Base-by-base conservation (phyloP, 2,888 invertebrate genomes). In the Agrilus cyanescens region DNA sequence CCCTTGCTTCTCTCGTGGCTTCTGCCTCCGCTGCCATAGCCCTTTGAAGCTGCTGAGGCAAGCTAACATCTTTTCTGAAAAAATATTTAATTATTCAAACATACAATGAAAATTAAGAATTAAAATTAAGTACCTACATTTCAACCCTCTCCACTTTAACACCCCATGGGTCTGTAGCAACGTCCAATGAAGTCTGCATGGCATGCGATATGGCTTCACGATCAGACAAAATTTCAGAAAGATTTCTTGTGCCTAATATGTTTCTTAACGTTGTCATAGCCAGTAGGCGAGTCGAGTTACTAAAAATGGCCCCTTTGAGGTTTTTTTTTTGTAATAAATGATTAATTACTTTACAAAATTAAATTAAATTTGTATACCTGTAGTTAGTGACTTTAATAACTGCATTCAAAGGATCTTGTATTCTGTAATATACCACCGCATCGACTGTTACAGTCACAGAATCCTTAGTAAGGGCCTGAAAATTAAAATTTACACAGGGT, bases 381-480 rank as follows among this genome's bases (percentile, higher is more conserved):
- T 83, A 85, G 63, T 86, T 82, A 36, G 80, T 80, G 4, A 86
- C 83, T 61, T 67, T 76, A 37, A 84, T 76, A 7, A 85, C 80
- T 1, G 85, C 85, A 58, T 78, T 84, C 12, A 86, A 61, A 0
- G 85, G 85, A 60, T 85, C 82, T 56, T 82, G 82, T 47, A 86
- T 84, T 49, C 84, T 76, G 61, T 87, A 87, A 63, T 86, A 87
- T 32, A 87, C 85, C 1, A 86, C 85, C 0, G 93, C 93, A 59
- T 94, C 93, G 3, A 94, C 94, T 1, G 87, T 87, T 1, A 95
- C 91, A 0, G 94, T 95, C 25, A 94, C 93, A 0, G 88, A 88
- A 66, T 94, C 93, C 68, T 87, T 86, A n/a, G 91, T 89, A 41
- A 94, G 71, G 16, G 86, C 84, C 85, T 85, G 62, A 43, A 65